Conservation (phyloP, 2,888 invertebrate species). For the Drosophila picticornis region DNA sequence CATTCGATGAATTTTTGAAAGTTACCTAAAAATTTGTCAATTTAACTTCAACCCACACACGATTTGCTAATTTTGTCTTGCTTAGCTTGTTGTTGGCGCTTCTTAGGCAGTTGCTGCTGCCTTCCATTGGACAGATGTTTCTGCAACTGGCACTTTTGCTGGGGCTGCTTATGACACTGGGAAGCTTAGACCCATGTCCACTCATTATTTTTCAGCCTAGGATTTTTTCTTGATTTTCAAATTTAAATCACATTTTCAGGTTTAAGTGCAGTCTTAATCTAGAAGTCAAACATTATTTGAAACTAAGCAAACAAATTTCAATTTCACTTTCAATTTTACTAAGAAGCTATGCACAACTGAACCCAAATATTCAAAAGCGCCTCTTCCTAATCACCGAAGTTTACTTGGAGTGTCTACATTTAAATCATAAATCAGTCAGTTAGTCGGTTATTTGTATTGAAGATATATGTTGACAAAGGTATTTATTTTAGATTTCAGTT, state of each 20-base stretch:
- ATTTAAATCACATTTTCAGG: not conserved
- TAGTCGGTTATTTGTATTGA: not conserved
- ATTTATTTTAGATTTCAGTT: conserved; percentile 3
- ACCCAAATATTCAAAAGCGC: not conserved
- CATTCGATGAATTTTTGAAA: not conserved
- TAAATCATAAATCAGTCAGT: conserved; percentile 2
- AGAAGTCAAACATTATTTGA: not conserved
- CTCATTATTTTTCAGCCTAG: not conserved
- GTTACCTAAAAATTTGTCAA: not conserved
- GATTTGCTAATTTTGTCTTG: too few relatives aligned
- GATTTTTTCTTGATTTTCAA: not conserved
- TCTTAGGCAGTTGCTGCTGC: not conserved
- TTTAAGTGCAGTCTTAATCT: not conserved
- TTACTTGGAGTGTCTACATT: not conserved
- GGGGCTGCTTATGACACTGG: not conserved
- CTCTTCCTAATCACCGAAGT: not conserved
- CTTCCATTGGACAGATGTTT: not conserved
- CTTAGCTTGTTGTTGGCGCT: too few relatives aligned
- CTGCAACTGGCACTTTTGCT: not conserved
- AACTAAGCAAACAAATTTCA: not conserved
- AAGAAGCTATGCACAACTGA: not conserved
- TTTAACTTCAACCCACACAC: not conserved
- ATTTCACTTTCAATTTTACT: not conserved
- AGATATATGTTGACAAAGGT: conserved; percentile 3
- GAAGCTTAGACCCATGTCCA: not conserved